Conservation (phyloP, 2,113 vertebrate species). For the Onychorhynchus coronatus region DNA sequence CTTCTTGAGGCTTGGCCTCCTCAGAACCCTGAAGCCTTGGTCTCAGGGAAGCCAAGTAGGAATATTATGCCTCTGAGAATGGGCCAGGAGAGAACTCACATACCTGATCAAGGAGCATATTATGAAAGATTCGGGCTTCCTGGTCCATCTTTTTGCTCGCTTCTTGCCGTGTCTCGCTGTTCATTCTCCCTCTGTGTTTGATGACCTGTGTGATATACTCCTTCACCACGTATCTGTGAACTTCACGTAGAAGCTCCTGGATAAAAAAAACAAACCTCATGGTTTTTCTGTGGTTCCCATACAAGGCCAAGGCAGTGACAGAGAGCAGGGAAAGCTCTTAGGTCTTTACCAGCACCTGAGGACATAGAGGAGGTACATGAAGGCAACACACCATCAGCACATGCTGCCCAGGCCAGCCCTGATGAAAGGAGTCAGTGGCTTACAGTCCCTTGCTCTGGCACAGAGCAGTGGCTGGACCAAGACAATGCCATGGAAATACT, state of each 20-base stretch:
- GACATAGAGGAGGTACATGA: background rate
- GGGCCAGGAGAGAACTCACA: background rate
- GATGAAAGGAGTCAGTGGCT: background rate
- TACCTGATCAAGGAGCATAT: slow-evolving; percentile 64
- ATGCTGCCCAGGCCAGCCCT: fast-evolving
- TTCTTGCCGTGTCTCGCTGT: background rate
- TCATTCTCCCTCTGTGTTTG: slow-evolving; percentile 45
- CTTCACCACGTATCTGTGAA: slow-evolving; percentile 58
- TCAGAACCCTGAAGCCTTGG: fast-evolving
- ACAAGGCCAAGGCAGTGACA: background rate
- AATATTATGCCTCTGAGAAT: background rate
- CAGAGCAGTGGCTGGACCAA: background rate
- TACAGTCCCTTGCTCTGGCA: background rate
- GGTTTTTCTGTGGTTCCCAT: background rate
- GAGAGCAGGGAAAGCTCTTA: background rate
- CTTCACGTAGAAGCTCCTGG: slow-evolving; percentile 64
- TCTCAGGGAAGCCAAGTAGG: background rate
- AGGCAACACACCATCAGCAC: background rate
- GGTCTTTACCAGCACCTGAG: background rate
- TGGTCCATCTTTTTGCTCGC: slow-evolving; percentile 62
- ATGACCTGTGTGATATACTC: slow-evolving; percentile 65
- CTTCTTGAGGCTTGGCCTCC: background rate
- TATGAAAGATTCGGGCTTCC: slow-evolving; percentile 57
- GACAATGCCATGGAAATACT: background rate
- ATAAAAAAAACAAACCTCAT: background rate